These are phyloP conservation scores for Bradypodion pumilum DNA, from an alignment of 2,797 vertebrate species.

Conservation along the genomic window DNA sequence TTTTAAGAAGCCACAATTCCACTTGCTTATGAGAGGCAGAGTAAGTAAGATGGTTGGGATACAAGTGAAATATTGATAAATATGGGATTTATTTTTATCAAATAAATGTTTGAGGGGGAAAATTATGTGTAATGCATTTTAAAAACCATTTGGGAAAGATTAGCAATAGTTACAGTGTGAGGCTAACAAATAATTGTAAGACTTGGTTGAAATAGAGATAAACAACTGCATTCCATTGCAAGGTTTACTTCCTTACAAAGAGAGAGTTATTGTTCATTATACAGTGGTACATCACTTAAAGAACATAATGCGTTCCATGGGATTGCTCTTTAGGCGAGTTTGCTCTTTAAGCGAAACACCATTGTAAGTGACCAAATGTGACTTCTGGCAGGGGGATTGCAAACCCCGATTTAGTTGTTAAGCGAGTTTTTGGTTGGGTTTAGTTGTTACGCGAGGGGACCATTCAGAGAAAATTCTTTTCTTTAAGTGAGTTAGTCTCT, in stretches of 20 bases:
- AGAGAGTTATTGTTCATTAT: background rate
- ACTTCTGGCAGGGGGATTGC: too few species aligned
- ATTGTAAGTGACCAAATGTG: too few species aligned
- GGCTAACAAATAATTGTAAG: background rate
- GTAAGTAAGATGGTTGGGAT: constrained; percentile 11
- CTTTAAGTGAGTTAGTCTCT: too few species aligned
- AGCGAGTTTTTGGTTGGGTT: too few species aligned
- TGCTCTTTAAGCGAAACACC: too few species aligned
- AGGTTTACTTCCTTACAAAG: background rate
- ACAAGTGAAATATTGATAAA: constrained; percentile 25
- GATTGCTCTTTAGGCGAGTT: too few species aligned
- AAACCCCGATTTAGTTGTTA: too few species aligned
- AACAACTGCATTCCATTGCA: background rate
- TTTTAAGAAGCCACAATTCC: constrained; percentile 33
- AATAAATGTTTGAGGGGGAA: constrained; percentile 61
- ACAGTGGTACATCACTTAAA: too few species aligned
- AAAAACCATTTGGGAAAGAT: background rate
- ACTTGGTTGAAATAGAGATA: background rate
- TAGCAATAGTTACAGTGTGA: background rate
- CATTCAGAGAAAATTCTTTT: too few species aligned
- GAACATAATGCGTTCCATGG: too few species aligned
- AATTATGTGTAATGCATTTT: background rate
- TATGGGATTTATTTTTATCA: constrained; percentile 58
- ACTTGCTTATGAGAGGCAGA: constrained; percentile 22
- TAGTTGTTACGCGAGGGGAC: too few species aligned